Evolutionary conservation across 2,113 vertebrate species (phyloP).

Genomic region (Tupaia chinensis): DNA sequence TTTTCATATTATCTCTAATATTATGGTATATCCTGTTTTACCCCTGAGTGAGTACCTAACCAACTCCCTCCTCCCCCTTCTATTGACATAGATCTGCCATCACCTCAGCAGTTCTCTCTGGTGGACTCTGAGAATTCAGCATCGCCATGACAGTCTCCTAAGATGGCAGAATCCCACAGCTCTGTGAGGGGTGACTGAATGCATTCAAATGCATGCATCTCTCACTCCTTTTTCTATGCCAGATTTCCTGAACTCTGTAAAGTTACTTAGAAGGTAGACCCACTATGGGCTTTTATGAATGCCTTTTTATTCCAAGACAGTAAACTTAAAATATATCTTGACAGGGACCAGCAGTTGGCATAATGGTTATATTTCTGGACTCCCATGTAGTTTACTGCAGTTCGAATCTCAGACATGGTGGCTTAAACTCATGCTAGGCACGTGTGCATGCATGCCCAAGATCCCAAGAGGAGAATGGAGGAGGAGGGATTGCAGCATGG

Average conservation of each 20-base stretch:
- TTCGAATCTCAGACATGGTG: no score
- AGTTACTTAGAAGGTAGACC: neutral
- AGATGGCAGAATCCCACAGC: neutral
- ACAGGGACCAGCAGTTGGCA: no score
- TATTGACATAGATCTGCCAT: fast-evolving
- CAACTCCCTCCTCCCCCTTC: neutral
- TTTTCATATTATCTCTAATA: no score
- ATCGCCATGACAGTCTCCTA: neutral
- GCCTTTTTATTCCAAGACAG: neutral
- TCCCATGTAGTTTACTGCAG: no score
- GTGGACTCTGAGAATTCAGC: no score
- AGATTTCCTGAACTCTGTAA: neutral
- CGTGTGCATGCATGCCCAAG: no score
- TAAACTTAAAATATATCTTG: neutral
- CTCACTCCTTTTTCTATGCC: neutral
- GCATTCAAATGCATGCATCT: neutral
- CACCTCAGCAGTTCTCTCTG: fast-evolving
- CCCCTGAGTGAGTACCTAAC: neutral
- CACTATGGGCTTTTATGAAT: neutral
- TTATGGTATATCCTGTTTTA: no score
- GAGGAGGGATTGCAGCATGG: no score
- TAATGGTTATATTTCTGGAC: no score
- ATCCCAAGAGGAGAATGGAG: no score
- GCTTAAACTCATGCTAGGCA: no score
- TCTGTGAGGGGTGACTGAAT: neutral